Base-by-base conservation (phyloP, 1,140 invertebrate genomes). In the Goniozus legneri region DNA sequence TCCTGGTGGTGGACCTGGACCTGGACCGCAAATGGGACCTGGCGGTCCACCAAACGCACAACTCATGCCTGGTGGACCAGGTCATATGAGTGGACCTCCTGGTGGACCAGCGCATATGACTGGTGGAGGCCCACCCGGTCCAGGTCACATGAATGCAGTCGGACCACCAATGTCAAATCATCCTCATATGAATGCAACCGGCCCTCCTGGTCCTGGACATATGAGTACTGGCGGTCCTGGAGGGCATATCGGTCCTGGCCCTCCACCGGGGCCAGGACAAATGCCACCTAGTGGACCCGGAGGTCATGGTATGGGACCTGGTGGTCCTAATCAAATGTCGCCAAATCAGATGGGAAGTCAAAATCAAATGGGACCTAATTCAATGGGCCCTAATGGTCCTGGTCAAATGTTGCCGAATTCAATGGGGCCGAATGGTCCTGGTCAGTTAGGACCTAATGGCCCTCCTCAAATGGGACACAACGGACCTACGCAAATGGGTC, bases 121-220 rank as follows among this genome's bases (percentile, higher is more conserved):
- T 10, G 49, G 50, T 31, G 32, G 54, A 50, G 55, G 50, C 2
- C 55, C 59, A 10, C 52, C 56, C 34, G 59, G 60, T 8, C 40
- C 56, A 0, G 52, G 57, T 44, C 65, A 67, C 15, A 54, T 68
- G 40, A 64, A 54, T 6, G 47, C 58, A 2, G 52, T 49, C 10
- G 64, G 58, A 0, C 56, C 56, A 3, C 44, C 52, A 1, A 51
- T 58, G 10, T 21, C 49, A 15, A 34, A 50, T 33, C 58, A 60
- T 4, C 10, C 24, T 27, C 24, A 27, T 10, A 68, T 68, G 54
- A 65, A 61, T 6, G 49, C 66, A 0, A 56, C 56, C 31, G 64
- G 66, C 18, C 58, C 58, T 6, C 48, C 63, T 3, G 62, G 54
- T 30, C 53, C 64, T 2, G 39, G 53, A 8, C 58, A 60, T 18